These are phyloP conservation scores for Gymnarchus niloticus DNA, from an alignment of 2,113 vertebrate genomes.

Conservation along the genomic window DNA sequence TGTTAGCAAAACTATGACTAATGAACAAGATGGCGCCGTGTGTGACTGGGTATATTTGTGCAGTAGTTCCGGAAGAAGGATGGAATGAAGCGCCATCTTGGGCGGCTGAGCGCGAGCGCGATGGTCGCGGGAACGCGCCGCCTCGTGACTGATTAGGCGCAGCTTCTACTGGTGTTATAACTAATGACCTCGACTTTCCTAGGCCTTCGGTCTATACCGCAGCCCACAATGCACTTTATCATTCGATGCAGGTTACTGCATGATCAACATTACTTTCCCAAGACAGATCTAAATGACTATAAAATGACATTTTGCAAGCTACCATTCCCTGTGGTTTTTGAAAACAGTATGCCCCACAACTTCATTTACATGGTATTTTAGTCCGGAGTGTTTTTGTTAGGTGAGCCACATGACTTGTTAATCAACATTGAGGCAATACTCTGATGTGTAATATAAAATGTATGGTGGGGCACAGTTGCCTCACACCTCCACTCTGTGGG, in stretches of 20 bases:
- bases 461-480: too few relatives aligned
- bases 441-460: too few relatives aligned
- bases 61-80: conserved; percentile 3
- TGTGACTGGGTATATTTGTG: not conserved
- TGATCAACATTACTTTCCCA: not conserved
- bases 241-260: not conserved
- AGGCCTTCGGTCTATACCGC: too few relatives aligned
- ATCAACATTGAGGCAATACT: too few relatives aligned
- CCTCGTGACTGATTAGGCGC: too few relatives aligned
- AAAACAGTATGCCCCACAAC: not conserved
- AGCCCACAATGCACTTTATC: not conserved
- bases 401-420: too few relatives aligned
- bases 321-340: not conserved
- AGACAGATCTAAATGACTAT: too few relatives aligned
- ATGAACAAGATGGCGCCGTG: not conserved
- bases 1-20: not conserved
- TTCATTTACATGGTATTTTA: not conserved
- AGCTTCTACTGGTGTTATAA: too few relatives aligned
- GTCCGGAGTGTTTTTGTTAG: too few relatives aligned
- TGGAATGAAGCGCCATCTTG: conserved; percentile 11
- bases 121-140: not conserved
- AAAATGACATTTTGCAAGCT: not conserved
- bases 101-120: not conserved
- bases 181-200: too few relatives aligned
- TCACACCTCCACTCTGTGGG: too few relatives aligned